phyloP scores from a whole-genome alignment of 1,140 invertebrate species.

The Parasteatoda tepidariorum region DNA sequence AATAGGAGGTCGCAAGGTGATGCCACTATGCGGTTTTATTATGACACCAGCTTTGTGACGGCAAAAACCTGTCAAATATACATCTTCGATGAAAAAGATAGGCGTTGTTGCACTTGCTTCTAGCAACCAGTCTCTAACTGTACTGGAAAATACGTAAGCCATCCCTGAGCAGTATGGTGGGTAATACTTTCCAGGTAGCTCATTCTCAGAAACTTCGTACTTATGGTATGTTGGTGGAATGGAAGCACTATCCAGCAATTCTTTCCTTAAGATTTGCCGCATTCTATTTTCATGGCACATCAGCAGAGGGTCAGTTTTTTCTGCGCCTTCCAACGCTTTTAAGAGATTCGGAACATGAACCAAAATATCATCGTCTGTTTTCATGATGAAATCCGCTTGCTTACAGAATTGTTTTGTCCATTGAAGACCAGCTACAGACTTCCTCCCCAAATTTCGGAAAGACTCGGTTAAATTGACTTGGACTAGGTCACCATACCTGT shows the following conservation, averaged over 20 bases:
- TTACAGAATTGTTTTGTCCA: slow-evolving; percentile 68
- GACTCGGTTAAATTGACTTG: slow-evolving; percentile 68
- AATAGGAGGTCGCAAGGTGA: slow-evolving; percentile 62
- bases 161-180: slow-evolving; percentile 66
- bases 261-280: slow-evolving; percentile 60
- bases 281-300: slow-evolving; percentile 63
- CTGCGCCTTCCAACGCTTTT: slow-evolving; percentile 1
- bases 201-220: slow-evolving; percentile 60
- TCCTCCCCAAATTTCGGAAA: slow-evolving; percentile 70
- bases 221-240: slow-evolving; percentile 46
- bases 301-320: slow-evolving; percentile 43
- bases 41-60: slow-evolving; percentile 62
- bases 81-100: slow-evolving; percentile 66
- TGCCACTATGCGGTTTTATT: slow-evolving; percentile 59
- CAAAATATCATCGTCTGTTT: slow-evolving; percentile 71
- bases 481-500: slow-evolving; percentile 69
- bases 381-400: slow-evolving; percentile 67
- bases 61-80: slow-evolving; percentile 66
- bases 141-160: slow-evolving; percentile 64
- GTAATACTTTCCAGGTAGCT: slow-evolving; percentile 64
- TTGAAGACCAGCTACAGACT: slow-evolving; percentile 68
- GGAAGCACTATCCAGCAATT: slow-evolving; percentile 9
- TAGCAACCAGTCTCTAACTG: slow-evolving; percentile 60
- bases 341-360: slow-evolving; percentile 67
- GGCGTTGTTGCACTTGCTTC: slow-evolving; percentile 62